Base-by-base conservation (phyloP, 2,888 invertebrate species). In the Hypercompe scribonia region DNA sequence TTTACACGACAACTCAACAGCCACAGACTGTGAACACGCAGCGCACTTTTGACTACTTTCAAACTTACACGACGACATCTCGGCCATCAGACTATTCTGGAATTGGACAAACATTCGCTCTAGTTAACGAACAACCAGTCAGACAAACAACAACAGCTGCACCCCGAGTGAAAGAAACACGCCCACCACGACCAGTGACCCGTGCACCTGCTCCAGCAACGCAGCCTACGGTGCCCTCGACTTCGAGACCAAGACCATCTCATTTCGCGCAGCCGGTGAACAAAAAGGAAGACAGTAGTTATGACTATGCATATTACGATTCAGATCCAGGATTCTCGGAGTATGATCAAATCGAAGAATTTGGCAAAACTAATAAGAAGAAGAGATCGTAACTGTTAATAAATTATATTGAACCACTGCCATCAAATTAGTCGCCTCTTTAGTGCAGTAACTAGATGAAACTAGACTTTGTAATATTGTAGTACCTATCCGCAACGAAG, bases 251-350 rank as follows among this genome's bases (percentile, higher is more conserved):
- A 5, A 85, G 87, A 65, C 89, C 89, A 36, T 91, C 92, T 36
- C 87, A 89, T 72, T 90, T 90, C 65, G 88, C 91, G 46, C 92
- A 92, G 58, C 94, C 92, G 39, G 93, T 91, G 86, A 96, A 94
- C 86, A 96, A 96, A 81, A 97, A 97, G 79, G 97, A 97, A 85
- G 97, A 97, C 85, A 96, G 96, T 70, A 97, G 97, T 88, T 98
- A 98, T 87, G 98, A 98, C 89, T 98, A 98, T 87, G 98, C 98
- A 8, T 98, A 98, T 88, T 98, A 98, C 87, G 98, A 98, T 89
- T 96, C 97, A 73, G 96, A 96, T 69, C 94, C 94, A 24, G 96
- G 96, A 64, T 96, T 96, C 84, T 90, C 96, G 61, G 96, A 96
- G 88, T 96, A 96, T 82, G 96, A 96, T 75, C 93, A 96, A 82